Base-by-base conservation (phyloP, 64 coral and sea anemone species). In the Actinia tenebrosa region DNA sequence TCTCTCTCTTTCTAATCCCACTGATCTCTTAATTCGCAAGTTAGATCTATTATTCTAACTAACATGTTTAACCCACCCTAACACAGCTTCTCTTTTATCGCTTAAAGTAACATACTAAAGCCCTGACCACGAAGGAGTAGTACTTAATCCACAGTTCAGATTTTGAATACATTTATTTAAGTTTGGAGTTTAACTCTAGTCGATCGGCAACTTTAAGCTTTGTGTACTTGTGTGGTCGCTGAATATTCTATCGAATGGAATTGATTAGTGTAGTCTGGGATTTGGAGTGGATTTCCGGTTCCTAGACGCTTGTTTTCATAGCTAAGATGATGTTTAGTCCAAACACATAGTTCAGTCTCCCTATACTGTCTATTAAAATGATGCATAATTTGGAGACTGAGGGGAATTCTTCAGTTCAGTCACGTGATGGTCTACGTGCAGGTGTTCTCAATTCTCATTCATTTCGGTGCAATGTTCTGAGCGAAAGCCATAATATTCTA, bases 201-300 rank as follows among this genome's bases (percentile, higher is more conserved):
- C 69, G 69, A 75, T 75, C 69, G 69, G 42, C 69, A 75, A 75
- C 10, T 58, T 75, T 37, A 16, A 75, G 25, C 63, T 23, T 75
- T 42, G 69, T 75, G 69, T 75, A 75, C 69, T 42, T 30, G 69
- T 75, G 69, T 75, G 69, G 69, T 75, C 69, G 69, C 27, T 3
- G n/a, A 75, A 75, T 75, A 75, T 75, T 42, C 69, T 75, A 30
- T 75, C 69, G 27, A 75, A 14, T 42, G 10, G 69, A 30, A 14
- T 75, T 1, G 69, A 75, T 75, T 42, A 37, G 25, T 75, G 7
- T 75, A 75, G 69, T 37, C 69, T 75, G 23, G 69, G 69, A 75
- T 75, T 75, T 75, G 25, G 25, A 30, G 69, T 75, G 69, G 69
- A 75, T 75, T 75, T 75, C 69, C 69, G 69, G 69, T 75, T 75